Evolutionary conservation across 1,140 invertebrate genomes (phyloP).

Genomic region (Trachymyrmex septentrionalis): DNA sequence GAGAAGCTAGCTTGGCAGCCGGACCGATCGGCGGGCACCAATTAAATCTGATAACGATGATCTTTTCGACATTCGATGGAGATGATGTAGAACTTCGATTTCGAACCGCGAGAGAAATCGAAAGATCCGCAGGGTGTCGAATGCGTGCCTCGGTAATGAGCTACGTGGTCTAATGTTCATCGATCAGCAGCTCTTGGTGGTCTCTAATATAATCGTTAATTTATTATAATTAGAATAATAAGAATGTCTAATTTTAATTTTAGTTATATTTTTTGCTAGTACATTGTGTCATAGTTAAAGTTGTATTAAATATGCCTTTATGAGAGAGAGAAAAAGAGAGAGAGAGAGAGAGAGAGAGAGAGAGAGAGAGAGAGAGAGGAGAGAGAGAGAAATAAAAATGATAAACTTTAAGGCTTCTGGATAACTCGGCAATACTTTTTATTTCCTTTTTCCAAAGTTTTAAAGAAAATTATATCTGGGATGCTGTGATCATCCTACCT

Average conservation of each 20-base stretch:
- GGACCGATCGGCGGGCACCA: constrained; percentile 64
- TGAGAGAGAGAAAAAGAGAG: too few relatives aligned
- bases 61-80: constrained; percentile 69
- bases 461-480: too few relatives aligned
- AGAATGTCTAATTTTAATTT: not conserved
- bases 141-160: constrained; percentile 13
- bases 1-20: constrained; percentile 26
- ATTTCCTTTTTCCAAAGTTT: too few relatives aligned
- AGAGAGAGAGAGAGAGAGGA: too few relatives aligned
- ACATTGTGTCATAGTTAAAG: not conserved
- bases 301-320: too few relatives aligned
- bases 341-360: too few relatives aligned
- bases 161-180: not conserved
- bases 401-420: too few relatives aligned
- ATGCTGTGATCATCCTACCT: too few relatives aligned
- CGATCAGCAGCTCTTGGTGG: not conserved
- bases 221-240: not conserved
- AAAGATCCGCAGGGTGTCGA: constrained; percentile 30
- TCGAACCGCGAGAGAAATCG: constrained; percentile 35
- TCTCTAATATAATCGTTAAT: not conserved
- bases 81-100: constrained; percentile 46
- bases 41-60: constrained; percentile 71
- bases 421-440: too few relatives aligned
- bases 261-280: too few relatives aligned
- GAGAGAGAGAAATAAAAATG: too few relatives aligned